These are phyloP conservation scores for Sarcophaga carnaria DNA, from an alignment of 2,888 invertebrate genomes.

Conservation along the genomic window DNA sequence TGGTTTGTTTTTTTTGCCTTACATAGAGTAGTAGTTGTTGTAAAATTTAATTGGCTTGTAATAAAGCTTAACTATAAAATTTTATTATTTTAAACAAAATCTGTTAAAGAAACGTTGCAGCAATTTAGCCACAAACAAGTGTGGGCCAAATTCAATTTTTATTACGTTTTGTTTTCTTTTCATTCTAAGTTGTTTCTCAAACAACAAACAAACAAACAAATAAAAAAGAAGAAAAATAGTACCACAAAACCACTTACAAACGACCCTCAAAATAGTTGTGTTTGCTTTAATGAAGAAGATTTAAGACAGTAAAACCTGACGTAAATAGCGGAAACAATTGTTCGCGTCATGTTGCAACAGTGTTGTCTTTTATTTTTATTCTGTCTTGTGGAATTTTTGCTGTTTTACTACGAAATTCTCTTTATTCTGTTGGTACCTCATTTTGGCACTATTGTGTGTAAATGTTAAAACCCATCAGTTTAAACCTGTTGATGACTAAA, in stretches of 20 bases:
- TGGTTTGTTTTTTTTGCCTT: not conserved
- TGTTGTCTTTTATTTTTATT: conserved; percentile 8
- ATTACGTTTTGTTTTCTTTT: not conserved
- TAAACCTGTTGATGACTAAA: conserved; percentile 58
- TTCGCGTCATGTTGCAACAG: conserved; percentile 53
- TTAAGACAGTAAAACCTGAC: conserved; percentile 35
- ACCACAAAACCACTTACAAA: conserved; percentile 31
- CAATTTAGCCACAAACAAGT: not conserved
- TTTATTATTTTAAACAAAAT: not conserved
- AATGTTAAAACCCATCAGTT: conserved; percentile 43
- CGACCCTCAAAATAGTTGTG: conserved; percentile 48
- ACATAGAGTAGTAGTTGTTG: too few relatives aligned
- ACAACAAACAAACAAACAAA: not conserved
- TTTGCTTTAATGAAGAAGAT: conserved; percentile 19
- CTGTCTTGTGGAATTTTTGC: not conserved
- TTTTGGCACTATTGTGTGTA: conserved; percentile 44
- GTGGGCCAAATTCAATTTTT: conserved; percentile 10
- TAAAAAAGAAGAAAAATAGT: too few relatives aligned
- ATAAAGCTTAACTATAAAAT: conserved; percentile 16
- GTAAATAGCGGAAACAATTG: conserved; percentile 65
- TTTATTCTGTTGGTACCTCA: not conserved
- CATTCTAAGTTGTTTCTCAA: not conserved
- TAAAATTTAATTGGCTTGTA: too few relatives aligned
- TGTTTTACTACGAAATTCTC: not conserved
- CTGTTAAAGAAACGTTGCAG: conserved; percentile 9